Evolutionary conservation across 1,140 invertebrate genomes (phyloP), one percentile per base, ranked within the genome.

Genomic region (Hycleus cichorii): DNA sequence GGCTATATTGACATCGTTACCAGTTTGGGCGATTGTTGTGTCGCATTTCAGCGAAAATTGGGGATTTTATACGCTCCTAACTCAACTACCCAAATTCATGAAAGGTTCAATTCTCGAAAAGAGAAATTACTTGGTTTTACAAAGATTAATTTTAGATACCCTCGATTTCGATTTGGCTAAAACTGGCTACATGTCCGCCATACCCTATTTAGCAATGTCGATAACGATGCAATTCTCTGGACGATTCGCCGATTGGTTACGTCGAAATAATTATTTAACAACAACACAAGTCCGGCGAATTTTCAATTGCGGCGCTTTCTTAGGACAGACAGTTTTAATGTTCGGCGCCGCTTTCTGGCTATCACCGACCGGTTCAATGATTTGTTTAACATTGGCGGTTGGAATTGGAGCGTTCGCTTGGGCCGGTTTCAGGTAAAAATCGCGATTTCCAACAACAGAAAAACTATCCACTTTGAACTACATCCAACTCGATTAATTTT

Each of bases 1-100:
- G 46, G 75, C 80, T 4, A 91, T 96, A 65, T 73, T 95, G 11
- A 86, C 80, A 1, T 95, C 93, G 0, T 76, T 81, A 43, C 85
- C 93, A 0, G 90, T 96, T 2, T 95, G 92, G 89, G 92, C 93
- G 0, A 93, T 95, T 48, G 84, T 91, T 12, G 81, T 85, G 12
- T 91, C 92, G 3, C 93, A 96, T 73, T 95, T 95, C 75, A 87
- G 90, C 55, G 93, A 96, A 74, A 96, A 96, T 75, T 97, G 93
- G 93, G 93, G 93, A 10, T 95, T 95, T 75, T 96, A 96, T 70
- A 95, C 91, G 0, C 80, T 95, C 70, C 79, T 95, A 0, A 95
- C 92, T 0, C 88, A 92, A 65, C 75, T 97, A 32, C 94, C 94
- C 3, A 92, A 87, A 39, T 97, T 93, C 74, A 88, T 97, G 81